Evolutionary conservation across 2,113 vertebrate species (phyloP).

Genomic region (Cebidichthys violaceus): DNA sequence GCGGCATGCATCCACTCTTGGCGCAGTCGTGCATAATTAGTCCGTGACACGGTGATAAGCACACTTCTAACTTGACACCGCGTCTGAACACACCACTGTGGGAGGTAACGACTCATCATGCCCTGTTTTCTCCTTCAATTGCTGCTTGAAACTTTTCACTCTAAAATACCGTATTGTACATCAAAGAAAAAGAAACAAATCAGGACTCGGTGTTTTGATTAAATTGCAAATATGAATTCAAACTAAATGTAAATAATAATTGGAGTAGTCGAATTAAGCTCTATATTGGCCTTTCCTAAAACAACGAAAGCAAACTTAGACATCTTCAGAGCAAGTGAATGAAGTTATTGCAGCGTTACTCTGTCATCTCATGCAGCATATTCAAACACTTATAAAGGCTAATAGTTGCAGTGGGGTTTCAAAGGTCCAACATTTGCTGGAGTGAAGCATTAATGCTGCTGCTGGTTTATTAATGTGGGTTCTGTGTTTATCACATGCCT

Average conservation of each 20-base stretch:
- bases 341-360: not conserved
- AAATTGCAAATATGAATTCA: not conserved
- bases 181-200: not conserved
- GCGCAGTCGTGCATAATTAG: slow-evolving; percentile 49
- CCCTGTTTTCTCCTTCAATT: slow-evolving; percentile 6
- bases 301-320: not conserved
- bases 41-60: slow-evolving; percentile 29
- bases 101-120: slow-evolving; percentile 4
- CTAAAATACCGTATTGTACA: not conserved
- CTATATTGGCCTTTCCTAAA: not conserved
- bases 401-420: not conserved
- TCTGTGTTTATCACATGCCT: not conserved
- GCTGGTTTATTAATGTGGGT: not conserved
- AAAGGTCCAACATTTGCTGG: not conserved
- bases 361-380: not conserved
- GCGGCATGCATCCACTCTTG: slow-evolving; percentile 21
- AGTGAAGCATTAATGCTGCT: not conserved
- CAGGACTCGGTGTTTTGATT: not conserved
- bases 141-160: not conserved
- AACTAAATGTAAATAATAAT: not conserved
- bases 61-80: slow-evolving; percentile 3
- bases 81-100: slow-evolving; percentile 1
- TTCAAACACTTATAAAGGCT: not conserved
- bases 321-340: not conserved
- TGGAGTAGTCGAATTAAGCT: not conserved